A percentile compares a stretch with the other conserved stretches of the same genome.
Conservation (phyloP, 2,113 vertebrate species). For the Agapornis roseicollis region DNA sequence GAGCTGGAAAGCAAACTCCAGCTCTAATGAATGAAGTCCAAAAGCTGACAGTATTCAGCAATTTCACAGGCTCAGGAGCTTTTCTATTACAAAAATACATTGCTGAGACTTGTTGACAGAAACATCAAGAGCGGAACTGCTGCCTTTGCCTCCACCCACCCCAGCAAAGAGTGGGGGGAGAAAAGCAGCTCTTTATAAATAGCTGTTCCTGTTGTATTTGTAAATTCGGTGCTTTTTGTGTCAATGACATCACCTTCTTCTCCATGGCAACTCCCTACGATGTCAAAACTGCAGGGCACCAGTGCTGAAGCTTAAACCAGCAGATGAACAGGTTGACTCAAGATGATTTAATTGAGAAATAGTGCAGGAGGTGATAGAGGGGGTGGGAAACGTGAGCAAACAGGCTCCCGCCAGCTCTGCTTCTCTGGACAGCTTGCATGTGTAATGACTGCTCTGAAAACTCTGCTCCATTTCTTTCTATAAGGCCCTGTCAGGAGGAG, state of each 20-base stretch:
- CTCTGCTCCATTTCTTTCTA: not conserved
- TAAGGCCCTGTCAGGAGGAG: not conserved
- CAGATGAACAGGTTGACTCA: constrained; percentile 50
- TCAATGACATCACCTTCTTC: constrained; percentile 79
- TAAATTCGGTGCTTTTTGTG: constrained; percentile 79
- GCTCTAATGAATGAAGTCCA: constrained; percentile 28
- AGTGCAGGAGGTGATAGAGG: not conserved
- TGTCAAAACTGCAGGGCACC: constrained; percentile 76
- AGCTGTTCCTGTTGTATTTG: constrained; percentile 77
- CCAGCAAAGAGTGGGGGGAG: constrained; percentile 34
- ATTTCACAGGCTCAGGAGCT: constrained; percentile 2
- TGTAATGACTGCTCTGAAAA: not conserved
- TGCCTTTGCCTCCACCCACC: constrained; percentile 57
- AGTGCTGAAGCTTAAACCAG: constrained; percentile 55
- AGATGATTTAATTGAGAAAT: constrained; percentile 66
- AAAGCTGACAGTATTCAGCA: constrained; percentile 17
- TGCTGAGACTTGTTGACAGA: constrained; percentile 42
- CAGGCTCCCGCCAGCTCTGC: not conserved
- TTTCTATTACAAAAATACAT: constrained; percentile 33
- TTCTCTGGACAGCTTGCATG: not conserved
- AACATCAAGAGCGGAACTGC: constrained; percentile 37
- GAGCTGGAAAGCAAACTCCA: not conserved
- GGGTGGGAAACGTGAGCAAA: not conserved
- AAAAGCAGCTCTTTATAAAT: constrained; percentile 73
- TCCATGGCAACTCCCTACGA: constrained; percentile 81